Evolutionary conservation across 2,888 invertebrate genomes (phyloP).

Genomic region (Dynastes maya): DNA sequence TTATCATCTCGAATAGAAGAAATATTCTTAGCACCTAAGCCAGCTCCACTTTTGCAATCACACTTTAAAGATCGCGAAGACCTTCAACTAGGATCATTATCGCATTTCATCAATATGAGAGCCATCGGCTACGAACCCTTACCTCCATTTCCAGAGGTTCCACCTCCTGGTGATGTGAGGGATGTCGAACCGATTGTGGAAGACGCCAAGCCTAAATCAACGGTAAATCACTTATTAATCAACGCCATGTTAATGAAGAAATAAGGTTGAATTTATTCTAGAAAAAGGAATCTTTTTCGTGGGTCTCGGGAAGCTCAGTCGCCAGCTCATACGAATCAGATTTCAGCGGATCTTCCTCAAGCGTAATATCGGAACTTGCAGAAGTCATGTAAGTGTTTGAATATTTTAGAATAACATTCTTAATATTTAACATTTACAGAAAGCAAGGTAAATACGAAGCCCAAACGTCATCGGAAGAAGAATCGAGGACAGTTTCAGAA

Average conservation of each 20-base stretch:
- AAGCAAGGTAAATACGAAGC: slow-evolving; percentile 44
- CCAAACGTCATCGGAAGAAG: slow-evolving; percentile 38
- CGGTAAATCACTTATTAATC: slow-evolving; percentile 47
- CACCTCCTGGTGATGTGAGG: slow-evolving; percentile 85
- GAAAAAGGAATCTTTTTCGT: slow-evolving; percentile 63
- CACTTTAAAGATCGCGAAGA: slow-evolving; percentile 88
- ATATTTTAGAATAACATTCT: background rate
- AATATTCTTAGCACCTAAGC: slow-evolving; percentile 93
- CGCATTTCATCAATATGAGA: slow-evolving; percentile 91
- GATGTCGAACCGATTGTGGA: slow-evolving; percentile 74
- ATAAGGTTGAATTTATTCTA: background rate
- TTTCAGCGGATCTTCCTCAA: slow-evolving; percentile 64
- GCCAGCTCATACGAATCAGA: slow-evolving; percentile 66
- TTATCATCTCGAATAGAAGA: slow-evolving; percentile 82
- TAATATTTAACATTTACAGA: slow-evolving; percentile 26
- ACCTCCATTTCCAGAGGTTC: slow-evolving; percentile 85
- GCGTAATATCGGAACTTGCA: slow-evolving; percentile 45
- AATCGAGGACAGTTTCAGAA: slow-evolving; percentile 53
- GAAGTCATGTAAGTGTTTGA: slow-evolving; percentile 24
- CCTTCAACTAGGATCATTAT: slow-evolving; percentile 94
- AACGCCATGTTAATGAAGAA: background rate
- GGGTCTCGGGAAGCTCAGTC: slow-evolving; percentile 67
- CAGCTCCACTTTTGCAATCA: slow-evolving; percentile 92
- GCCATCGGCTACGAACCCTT: slow-evolving; percentile 92
- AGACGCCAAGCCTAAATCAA: slow-evolving; percentile 62